phyloP scores from a whole-genome alignment of 2,113 vertebrate species.

The Arvicanthis niloticus region DNA sequence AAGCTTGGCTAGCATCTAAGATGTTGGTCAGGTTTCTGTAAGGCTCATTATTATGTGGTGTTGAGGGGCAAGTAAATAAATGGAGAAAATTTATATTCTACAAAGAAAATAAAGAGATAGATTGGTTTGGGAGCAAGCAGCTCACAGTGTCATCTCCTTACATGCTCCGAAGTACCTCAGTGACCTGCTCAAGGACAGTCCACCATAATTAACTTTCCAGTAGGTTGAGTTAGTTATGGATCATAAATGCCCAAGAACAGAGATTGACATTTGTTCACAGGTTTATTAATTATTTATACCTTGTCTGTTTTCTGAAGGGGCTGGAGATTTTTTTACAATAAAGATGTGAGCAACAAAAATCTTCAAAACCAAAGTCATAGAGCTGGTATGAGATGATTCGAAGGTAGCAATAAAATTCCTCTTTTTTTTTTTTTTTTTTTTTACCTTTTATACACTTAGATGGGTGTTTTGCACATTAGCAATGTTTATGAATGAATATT shows the following conservation, averaged over 20 bases:
- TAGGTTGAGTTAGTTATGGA: conserved; percentile 65
- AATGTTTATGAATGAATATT: conserved; percentile 45
- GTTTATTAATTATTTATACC: conserved; percentile 66
- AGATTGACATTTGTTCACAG: conserved; percentile 47
- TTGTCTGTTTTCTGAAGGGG: conserved; percentile 48
- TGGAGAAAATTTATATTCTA: neutral
- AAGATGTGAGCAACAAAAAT: neutral
- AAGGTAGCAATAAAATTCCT: neutral
- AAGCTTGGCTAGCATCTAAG: neutral
- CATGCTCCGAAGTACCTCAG: neutral
- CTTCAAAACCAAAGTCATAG: conserved; percentile 27
- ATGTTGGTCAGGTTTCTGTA: neutral
- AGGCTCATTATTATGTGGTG: neutral
- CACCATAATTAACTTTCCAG: conserved; percentile 37
- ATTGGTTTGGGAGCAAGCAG: neutral
- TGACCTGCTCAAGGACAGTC: conserved; percentile 56
- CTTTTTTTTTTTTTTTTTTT: neutral
- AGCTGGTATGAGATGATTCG: neutral
- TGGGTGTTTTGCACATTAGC: neutral
- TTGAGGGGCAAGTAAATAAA: neutral
- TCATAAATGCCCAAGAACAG: conserved; percentile 61
- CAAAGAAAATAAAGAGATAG: neutral
- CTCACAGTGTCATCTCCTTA: neutral
- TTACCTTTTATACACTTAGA: neutral
- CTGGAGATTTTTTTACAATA: conserved; percentile 36